These are phyloP conservation scores for Aphelenchoides fujianensis DNA, from an alignment of 1,140 invertebrate species.

Conservation along the genomic window DNA sequence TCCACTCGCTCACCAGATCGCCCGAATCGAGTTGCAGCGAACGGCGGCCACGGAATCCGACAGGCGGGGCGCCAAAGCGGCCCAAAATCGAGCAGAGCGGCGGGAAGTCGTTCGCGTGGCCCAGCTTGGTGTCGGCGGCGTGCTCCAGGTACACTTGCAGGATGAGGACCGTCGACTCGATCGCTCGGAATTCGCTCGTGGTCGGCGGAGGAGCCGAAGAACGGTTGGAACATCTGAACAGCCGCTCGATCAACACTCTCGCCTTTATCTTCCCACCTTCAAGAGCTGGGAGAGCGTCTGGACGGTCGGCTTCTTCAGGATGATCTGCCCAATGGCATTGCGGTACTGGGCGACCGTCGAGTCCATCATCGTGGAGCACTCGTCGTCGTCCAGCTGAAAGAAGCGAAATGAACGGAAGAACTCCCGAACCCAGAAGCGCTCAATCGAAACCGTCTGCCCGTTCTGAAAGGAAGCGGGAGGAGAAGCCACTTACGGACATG, in stretches of 20 bases:
- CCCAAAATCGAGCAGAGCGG: conserved; percentile 54
- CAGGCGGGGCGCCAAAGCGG: conserved; percentile 55
- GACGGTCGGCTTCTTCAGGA: conserved; percentile 50
- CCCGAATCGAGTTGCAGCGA: conserved; percentile 38
- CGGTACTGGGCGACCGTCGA: conserved; percentile 55
- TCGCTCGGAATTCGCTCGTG: conserved; percentile 54
- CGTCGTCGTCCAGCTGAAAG: conserved; percentile 59
- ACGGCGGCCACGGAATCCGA: conserved; percentile 57
- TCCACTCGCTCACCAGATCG: conserved; percentile 52
- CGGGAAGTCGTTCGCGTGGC: conserved; percentile 56
- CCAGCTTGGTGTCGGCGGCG: conserved; percentile 49
- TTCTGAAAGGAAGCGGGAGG: no score
- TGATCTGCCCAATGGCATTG: conserved; percentile 51
- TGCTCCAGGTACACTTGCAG: conserved; percentile 54
- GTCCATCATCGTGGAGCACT: conserved; percentile 60
- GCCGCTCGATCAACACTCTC: not conserved
- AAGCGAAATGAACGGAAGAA: no score
- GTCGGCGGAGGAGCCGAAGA: conserved; percentile 50
- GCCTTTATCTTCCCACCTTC: conserved; percentile 43
- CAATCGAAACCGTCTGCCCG: no score
- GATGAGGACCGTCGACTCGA: conserved; percentile 56
- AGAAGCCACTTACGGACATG: not conserved
- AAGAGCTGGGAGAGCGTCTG: conserved; percentile 50
- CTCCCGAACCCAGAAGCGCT: no score
- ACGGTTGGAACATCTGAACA: conserved; percentile 54